Conservation (phyloP, 2,113 vertebrate genomes). For the Nibea albiflora region DNA sequence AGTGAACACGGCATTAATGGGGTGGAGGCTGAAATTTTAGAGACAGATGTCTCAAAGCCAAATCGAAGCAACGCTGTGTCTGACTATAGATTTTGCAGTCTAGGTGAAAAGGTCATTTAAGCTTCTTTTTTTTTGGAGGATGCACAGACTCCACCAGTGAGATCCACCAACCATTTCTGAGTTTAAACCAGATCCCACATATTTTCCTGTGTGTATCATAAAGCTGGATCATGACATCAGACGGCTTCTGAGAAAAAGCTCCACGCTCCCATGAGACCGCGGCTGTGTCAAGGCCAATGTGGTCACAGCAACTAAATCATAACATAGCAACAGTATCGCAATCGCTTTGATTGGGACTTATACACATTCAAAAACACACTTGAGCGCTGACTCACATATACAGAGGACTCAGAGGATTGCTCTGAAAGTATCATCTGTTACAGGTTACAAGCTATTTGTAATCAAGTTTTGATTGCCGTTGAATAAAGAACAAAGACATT, state of each 20-base stretch:
- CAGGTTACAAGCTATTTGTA: slow-evolving; percentile 31
- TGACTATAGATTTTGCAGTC: neutral
- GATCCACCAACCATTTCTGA: neutral
- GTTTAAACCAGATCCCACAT: slow-evolving; percentile 41
- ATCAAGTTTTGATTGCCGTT: slow-evolving; percentile 31
- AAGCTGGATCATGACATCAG: slow-evolving; percentile 54
- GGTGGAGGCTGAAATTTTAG: too few relatives aligned
- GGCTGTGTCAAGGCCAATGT: slow-evolving; percentile 26
- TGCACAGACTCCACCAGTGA: slow-evolving; percentile 3
- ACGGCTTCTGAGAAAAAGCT: slow-evolving; percentile 44
- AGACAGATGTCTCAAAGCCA: too few relatives aligned
- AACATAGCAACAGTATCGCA: slow-evolving; percentile 53
- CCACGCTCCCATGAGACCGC: slow-evolving; percentile 25
- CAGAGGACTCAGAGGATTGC: neutral
- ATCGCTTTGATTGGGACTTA: slow-evolving; percentile 31
- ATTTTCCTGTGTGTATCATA: slow-evolving; percentile 58
- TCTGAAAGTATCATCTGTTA: slow-evolving; percentile 42
- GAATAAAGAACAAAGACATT: slow-evolving; percentile 18
- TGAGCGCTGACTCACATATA: neutral
- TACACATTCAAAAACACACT: neutral
- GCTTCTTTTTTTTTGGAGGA: neutral
- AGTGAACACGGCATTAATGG: too few relatives aligned
- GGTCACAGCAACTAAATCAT: slow-evolving; percentile 50
- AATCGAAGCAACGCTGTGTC: too few relatives aligned
- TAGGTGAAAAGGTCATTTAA: neutral